These are phyloP conservation scores for Polymixis lichenea DNA, from an alignment of 2,888 invertebrate genomes.

Conservation along the genomic window DNA sequence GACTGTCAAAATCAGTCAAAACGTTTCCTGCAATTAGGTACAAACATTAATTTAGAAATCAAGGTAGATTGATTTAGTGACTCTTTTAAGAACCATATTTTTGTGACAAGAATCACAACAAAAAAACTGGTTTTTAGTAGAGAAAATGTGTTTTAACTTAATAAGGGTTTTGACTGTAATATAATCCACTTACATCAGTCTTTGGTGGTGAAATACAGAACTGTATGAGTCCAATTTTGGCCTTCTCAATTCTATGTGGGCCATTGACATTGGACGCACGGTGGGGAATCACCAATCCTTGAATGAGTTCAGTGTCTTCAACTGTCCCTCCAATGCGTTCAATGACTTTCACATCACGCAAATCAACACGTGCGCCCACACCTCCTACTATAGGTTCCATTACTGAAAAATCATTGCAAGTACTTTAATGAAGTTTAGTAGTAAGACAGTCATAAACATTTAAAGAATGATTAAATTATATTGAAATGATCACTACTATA, in stretches of 20 bases:
- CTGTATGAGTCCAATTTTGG: conserved; percentile 99
- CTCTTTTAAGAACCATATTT: not conserved
- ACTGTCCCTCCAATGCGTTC: conserved; percentile 99
- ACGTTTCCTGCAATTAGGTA: not conserved
- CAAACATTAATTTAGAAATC: not conserved
- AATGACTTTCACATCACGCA: conserved; percentile 99
- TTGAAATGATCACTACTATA: not conserved
- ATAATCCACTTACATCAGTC: conserved; percentile 95
- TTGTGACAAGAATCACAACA: no score
- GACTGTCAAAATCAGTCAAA: not conserved
- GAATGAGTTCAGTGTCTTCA: conserved; percentile 98
- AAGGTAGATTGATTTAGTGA: not conserved
- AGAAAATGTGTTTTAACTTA: not conserved
- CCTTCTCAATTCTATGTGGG: conserved; percentile 98
- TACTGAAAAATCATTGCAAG: conserved; percentile 72
- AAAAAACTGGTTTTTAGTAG: not conserved
- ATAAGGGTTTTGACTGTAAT: not conserved
- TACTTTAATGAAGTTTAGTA: not conserved
- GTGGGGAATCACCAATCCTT: conserved; percentile 98
- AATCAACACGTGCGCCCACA: conserved; percentile 95
- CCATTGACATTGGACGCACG: conserved; percentile 97
- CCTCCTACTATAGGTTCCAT: conserved; percentile 90
- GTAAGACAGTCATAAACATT: not conserved
- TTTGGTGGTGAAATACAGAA: conserved; percentile 99
- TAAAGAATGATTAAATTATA: not conserved